Conservation (phyloP, 2,113 vertebrate species). For the Phylloscopus trochilus region DNA sequence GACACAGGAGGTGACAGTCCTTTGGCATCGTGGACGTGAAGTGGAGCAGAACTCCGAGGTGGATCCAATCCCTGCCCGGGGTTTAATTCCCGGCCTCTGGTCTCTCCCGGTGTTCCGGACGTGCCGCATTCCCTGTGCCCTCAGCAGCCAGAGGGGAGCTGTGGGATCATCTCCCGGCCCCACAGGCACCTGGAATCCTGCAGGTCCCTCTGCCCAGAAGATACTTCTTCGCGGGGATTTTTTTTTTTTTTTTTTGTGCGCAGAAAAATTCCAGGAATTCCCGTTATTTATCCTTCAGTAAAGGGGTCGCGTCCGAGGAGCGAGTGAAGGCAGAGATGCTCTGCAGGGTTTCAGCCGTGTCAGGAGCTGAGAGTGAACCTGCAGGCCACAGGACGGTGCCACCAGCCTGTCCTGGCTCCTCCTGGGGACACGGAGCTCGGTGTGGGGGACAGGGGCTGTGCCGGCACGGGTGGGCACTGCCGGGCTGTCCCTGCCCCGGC, state of each 20-base stretch:
- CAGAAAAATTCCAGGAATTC: neutral
- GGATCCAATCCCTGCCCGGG: neutral
- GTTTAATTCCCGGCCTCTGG: neutral
- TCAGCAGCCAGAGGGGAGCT: neutral
- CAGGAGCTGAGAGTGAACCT: neutral
- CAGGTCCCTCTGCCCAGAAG: neutral
- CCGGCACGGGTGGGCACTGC: neutral
- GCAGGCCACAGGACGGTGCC: neutral
- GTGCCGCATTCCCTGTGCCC: fast-evolving
- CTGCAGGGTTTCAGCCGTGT: neutral
- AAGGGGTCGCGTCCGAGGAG: neutral
- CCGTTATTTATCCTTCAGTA: neutral
- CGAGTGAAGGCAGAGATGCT: neutral
- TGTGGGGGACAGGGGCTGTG: neutral
- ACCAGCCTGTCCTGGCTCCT: neutral
- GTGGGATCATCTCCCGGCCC: neutral
- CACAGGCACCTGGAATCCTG: neutral
- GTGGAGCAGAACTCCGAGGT: neutral
- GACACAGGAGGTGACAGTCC: neutral
- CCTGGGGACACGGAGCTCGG: neutral
- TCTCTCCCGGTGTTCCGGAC: neutral
- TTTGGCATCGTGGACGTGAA: neutral
- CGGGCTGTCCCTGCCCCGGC: too few species aligned
- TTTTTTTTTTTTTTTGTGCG: neutral
- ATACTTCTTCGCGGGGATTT: neutral